Evolutionary conservation across 2,113 vertebrate genomes (phyloP).

Genomic region (Camelus bactrianus): DNA sequence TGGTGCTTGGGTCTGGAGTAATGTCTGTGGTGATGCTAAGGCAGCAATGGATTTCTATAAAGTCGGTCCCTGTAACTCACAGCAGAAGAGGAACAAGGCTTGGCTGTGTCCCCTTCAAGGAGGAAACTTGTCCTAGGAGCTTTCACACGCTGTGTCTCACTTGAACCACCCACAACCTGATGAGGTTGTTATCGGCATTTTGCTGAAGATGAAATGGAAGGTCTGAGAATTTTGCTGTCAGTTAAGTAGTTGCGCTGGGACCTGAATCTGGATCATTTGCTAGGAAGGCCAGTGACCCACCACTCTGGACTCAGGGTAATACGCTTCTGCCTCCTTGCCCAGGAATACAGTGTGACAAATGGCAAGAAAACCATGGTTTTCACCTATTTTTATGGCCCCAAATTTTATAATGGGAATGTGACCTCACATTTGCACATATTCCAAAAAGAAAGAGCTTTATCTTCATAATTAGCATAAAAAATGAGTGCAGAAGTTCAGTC

Average conservation of each 20-base stretch:
- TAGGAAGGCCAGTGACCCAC: not conserved
- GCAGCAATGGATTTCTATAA: not conserved
- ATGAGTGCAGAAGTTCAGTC: slow-evolving; percentile 3
- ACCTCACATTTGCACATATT: not conserved
- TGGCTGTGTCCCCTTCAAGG: not conserved
- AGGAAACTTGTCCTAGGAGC: not conserved
- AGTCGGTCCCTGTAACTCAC: accelerated
- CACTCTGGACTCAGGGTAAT: not conserved
- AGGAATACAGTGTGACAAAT: not conserved
- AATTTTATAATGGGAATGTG: slow-evolving; percentile 17
- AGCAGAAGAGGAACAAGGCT: not conserved
- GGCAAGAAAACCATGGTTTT: not conserved
- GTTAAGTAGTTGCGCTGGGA: not conserved
- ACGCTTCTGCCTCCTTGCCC: not conserved
- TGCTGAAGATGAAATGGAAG: not conserved
- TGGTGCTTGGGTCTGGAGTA: not conserved
- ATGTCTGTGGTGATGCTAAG: not conserved
- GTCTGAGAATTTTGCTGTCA: not conserved
- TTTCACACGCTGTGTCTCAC: not conserved
- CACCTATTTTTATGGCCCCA: not conserved
- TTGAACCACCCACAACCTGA: not conserved
- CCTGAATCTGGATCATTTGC: not conserved
- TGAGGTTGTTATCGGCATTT: not conserved
- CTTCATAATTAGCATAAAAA: slow-evolving; percentile 35
- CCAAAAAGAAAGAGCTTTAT: not conserved